Evolutionary conservation across 2,113 vertebrate species (phyloP), one percentile per base, ranked within the genome.

Genomic region (Noturus placidus): DNA sequence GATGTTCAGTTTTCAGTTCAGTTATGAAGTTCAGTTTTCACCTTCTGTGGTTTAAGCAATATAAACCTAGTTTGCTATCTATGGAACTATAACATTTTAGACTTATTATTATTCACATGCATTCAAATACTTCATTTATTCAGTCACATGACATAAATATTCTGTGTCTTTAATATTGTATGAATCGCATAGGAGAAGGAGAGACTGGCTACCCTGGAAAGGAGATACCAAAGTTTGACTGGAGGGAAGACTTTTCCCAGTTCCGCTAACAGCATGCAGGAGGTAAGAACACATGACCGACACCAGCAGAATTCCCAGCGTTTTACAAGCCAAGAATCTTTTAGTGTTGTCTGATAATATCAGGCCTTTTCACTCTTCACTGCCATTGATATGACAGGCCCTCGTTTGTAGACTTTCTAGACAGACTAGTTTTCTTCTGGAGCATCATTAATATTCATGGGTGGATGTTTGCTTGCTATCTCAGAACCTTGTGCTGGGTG

Each of bases 121-220:
- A 38, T 59, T 35, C 19, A 57, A 80, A 80, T 80, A 42, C 52
- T 35, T 19, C 3, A 35, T 59, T 35, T 81, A 35, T 81, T 59
- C 27, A 54, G 30, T 14, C 30, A 56, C 78, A 35, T 80, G 8
- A 17, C 19, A 35, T 57, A 80, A 80, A 35, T 35, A 80, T 56
- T 79, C 33, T 20, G 27, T 17, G 17, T 83, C 20, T 35, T 65
- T 4, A 33, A 30, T 46, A 10, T 20, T 30, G 56, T 19, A 50
- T 90, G 25, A n/a, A 0, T 17, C 8, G 61, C 82, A 11, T 89
- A 99, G 97, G 98, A 99, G 92, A 98, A 98, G 88, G 98, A 99
- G 91, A 95, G 94, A 82, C 92, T 99, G 52, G 72, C 93, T 2
- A 82, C 87, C 6, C 89, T 99, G 89, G 98, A 99, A 92, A 96